These are phyloP conservation scores for Nemoura dubitans DNA, from an alignment of 2,888 invertebrate genomes.

Conservation along the genomic window DNA sequence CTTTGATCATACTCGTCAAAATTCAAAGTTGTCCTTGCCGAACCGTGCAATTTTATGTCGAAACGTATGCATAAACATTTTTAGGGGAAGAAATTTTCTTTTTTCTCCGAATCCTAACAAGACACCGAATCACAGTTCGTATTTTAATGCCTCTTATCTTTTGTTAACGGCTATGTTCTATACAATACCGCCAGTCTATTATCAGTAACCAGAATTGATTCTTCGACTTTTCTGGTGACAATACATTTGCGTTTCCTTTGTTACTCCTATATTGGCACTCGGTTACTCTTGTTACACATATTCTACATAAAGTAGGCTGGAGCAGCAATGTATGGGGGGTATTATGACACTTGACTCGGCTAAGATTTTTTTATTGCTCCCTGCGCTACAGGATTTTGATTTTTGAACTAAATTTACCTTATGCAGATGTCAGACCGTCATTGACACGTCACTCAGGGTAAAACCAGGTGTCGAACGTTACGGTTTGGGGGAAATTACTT, in stretches of 20 bases:
- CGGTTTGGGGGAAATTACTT: not conserved
- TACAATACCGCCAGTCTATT: not conserved
- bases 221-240: not conserved
- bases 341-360: slow-evolving; percentile 34
- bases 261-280: not conserved
- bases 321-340: not conserved
- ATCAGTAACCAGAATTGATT: slow-evolving; percentile 19
- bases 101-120: not conserved
- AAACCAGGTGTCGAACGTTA: slow-evolving; percentile 45
- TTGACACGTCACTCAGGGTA: slow-evolving; percentile 46
- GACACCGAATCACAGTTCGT: not conserved
- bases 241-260: slow-evolving; percentile 10
- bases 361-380: slow-evolving; percentile 16
- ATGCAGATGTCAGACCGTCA: slow-evolving; percentile 40
- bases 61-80: not conserved
- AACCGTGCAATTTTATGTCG: not conserved
- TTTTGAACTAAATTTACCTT: slow-evolving; percentile 1
- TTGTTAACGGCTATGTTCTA: slow-evolving; percentile 9
- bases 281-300: not conserved
- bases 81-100: not conserved
- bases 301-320: not conserved
- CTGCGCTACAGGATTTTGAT: slow-evolving; percentile 1
- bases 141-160: not conserved
- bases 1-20: not conserved
- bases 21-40: not conserved